phyloP scores from a whole-genome alignment of 2,888 invertebrate genomes.

The Tenthredo notha region DNA sequence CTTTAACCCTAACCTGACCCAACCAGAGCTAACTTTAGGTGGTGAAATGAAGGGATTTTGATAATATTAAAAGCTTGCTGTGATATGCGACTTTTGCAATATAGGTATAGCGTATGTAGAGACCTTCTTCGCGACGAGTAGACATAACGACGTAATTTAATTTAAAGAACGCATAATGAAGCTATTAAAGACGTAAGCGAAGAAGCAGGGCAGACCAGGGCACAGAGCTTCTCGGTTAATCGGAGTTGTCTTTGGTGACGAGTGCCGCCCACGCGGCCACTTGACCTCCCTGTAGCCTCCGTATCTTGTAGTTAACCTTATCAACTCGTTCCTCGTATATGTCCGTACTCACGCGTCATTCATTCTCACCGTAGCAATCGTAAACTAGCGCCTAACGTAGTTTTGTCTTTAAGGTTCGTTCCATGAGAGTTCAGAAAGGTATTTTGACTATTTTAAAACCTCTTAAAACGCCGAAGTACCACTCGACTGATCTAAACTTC shows the following conservation, averaged over 20 bases:
- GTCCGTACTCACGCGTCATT: conserved; percentile 27
- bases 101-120: neutral
- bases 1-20: conserved; percentile 29
- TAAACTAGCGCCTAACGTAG: conserved; percentile 7
- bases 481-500: conserved; percentile 16
- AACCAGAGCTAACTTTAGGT: conserved; percentile 1
- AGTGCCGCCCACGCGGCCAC: conserved; percentile 76
- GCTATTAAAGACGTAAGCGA: conserved; percentile 51
- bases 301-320: conserved; percentile 77
- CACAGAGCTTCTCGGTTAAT: conserved; percentile 23
- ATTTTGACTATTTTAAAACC: conserved; percentile 4
- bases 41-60: neutral
- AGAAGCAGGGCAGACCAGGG: conserved; percentile 47
- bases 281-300: conserved; percentile 77
- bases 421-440: neutral
- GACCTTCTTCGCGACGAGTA: conserved; percentile 19
- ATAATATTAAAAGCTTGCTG: neutral
- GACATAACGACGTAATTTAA: conserved; percentile 43
- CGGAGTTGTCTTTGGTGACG: conserved; percentile 66
- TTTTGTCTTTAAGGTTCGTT: conserved; percentile 10
- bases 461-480: conserved; percentile 19
- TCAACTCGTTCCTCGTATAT: conserved; percentile 71
- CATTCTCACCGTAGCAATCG: conserved; percentile 35
- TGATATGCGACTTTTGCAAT: neutral
- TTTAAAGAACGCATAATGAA: conserved; percentile 46